A percentile compares a stretch with the other conserved stretches of the same genome.
Evolutionary conservation across 2,888 invertebrate species (phyloP).

Genomic region (Augiades crinisus): DNA sequence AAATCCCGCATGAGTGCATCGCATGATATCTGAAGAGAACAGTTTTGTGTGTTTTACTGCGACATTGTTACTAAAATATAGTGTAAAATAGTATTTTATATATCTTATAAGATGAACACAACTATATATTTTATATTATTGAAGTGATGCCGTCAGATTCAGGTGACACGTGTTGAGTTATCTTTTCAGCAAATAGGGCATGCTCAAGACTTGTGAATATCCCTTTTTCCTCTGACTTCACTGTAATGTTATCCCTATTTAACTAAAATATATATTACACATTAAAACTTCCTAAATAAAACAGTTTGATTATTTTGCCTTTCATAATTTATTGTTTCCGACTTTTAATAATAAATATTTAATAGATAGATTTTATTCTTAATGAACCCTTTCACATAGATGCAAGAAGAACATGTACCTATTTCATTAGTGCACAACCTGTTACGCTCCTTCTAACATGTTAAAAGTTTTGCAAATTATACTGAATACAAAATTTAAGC

Average conservation of each 20-base stretch:
- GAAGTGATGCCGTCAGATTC: slow-evolving; percentile 32
- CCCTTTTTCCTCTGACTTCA: slow-evolving; percentile 50
- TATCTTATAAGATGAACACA: slow-evolving; percentile 23
- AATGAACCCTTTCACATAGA: slow-evolving; percentile 28
- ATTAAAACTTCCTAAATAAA: slow-evolving; percentile 30
- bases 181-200: slow-evolving; percentile 64
- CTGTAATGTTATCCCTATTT: slow-evolving; percentile 48
- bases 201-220: slow-evolving; percentile 65
- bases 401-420: slow-evolving; percentile 30
- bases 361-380: slow-evolving; percentile 10
- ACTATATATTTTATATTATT: slow-evolving; percentile 17
- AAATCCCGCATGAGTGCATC: slow-evolving; percentile 61
- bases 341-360: slow-evolving; percentile 1
- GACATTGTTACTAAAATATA: slow-evolving; percentile 29
- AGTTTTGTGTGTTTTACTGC: slow-evolving; percentile 55
- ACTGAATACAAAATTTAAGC: slow-evolving; percentile 1
- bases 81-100: slow-evolving; percentile 11
- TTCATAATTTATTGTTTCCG: slow-evolving; percentile 9
- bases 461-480: slow-evolving; percentile 63
- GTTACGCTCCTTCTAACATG: slow-evolving; percentile 55
- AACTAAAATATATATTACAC: slow-evolving; percentile 44
- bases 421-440: slow-evolving; percentile 34
- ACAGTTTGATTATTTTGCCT: slow-evolving; percentile 35
- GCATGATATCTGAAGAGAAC: slow-evolving; percentile 68
- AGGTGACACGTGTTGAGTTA: slow-evolving; percentile 27